Evolutionary conservation across 2,888 invertebrate genomes (phyloP).

Genomic region (Drosophila prostipennis): DNA sequence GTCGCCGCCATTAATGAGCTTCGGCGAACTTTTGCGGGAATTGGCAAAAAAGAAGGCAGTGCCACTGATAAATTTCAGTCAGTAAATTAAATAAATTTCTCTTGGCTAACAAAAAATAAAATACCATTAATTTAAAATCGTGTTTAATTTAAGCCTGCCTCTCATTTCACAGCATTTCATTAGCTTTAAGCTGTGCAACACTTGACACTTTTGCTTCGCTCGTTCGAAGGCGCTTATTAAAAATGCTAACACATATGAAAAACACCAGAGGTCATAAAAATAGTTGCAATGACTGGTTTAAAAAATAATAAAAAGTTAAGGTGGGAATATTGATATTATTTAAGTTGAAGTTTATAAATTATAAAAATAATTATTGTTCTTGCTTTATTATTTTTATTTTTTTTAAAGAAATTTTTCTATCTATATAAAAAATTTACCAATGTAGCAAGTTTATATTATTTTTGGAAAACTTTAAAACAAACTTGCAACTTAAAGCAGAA

Average conservation of each 20-base stretch:
- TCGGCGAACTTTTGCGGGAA: conserved; percentile 1
- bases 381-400: too few relatives aligned
- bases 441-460: too few relatives aligned
- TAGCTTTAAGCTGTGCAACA: conserved; percentile 11
- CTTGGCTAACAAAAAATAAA: not conserved
- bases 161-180: conserved; percentile 15
- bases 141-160: not conserved
- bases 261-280: conserved; percentile 6
- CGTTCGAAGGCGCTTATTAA: conserved; percentile 52
- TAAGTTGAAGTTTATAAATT: too few relatives aligned
- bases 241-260: conserved; percentile 24
- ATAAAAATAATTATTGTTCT: too few relatives aligned
- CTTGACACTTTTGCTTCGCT: conserved; percentile 29
- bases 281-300: not conserved
- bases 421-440: too few relatives aligned
- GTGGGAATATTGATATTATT: too few relatives aligned
- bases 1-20: conserved; percentile 59
- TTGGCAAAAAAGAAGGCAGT: not conserved
- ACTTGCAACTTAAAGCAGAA: too few relatives aligned
- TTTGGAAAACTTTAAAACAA: too few relatives aligned
- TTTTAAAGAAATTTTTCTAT: too few relatives aligned
- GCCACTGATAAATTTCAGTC: not conserved
- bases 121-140: not conserved
- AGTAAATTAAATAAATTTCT: not conserved
- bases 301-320: too few relatives aligned